Conservation (phyloP, 2,797 vertebrate genomes). For the Macropodus opercularis region DNA sequence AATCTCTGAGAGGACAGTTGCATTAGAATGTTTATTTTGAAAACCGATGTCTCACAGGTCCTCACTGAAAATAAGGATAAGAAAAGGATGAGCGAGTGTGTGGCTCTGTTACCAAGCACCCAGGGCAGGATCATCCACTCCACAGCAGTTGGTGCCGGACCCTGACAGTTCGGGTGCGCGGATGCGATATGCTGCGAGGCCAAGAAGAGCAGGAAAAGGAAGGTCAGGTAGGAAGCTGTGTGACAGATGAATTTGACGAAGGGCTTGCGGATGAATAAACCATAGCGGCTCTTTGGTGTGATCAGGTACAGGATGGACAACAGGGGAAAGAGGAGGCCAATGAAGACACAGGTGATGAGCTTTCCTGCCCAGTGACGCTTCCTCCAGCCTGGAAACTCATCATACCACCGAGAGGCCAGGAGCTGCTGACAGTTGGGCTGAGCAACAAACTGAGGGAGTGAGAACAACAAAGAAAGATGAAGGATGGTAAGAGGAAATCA, state of each 20-base stretch:
- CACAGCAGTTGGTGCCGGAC: slow-evolving; percentile 89
- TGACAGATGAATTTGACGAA: slow-evolving; percentile 99
- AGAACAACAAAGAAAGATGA: slow-evolving; percentile 12
- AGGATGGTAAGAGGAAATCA: background rate
- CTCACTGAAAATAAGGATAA: background rate
- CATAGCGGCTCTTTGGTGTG: slow-evolving; percentile 90
- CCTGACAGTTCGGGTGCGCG: slow-evolving; percentile 82
- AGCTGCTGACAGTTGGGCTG: slow-evolving; percentile 99
- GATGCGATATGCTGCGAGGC: slow-evolving; percentile 93
- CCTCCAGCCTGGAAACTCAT: slow-evolving; percentile 96
- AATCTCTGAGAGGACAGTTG: too few relatives aligned
- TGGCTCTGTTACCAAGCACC: slow-evolving; percentile 91
- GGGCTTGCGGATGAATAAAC: slow-evolving; percentile 95
- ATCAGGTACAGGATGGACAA: slow-evolving; percentile 94
- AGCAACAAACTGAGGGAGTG: slow-evolving; percentile 90
- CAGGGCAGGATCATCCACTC: slow-evolving; percentile 99
- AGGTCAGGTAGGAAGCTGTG: slow-evolving; percentile 97
- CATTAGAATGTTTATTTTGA: too few relatives aligned
- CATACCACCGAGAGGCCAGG: slow-evolving; percentile 96
- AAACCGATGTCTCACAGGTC: too few relatives aligned
- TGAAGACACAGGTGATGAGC: slow-evolving; percentile 91
- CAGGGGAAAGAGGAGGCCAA: slow-evolving; percentile 93
- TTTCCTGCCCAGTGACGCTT: slow-evolving; percentile 96
- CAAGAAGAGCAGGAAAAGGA: slow-evolving; percentile 93
- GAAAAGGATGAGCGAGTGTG: background rate